Conservation (phyloP, 92 coral and sea anemone genomes). For the Bergia puertoricense region DNA sequence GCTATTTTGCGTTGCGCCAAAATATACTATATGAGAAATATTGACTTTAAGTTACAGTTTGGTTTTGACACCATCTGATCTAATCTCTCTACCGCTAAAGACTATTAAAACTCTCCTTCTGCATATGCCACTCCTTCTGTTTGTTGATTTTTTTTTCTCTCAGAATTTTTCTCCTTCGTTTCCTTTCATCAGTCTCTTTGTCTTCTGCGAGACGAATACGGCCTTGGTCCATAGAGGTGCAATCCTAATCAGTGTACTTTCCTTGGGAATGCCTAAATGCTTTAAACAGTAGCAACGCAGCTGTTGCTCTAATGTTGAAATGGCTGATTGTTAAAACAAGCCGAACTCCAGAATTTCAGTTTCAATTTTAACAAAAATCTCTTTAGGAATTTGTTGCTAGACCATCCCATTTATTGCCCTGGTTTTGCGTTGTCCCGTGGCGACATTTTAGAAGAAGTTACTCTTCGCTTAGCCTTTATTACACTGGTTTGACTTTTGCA, state of each 20-base stretch:
- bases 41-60: too few species aligned
- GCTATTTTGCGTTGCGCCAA: too few species aligned
- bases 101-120: background rate
- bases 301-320: constrained; percentile 48
- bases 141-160: constrained; percentile 14
- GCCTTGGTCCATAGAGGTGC: too few species aligned
- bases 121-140: constrained; percentile 2
- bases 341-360: constrained; percentile 40
- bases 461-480: constrained; percentile 42
- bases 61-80: too few species aligned
- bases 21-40: too few species aligned
- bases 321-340: constrained; percentile 49
- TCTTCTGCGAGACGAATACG: too few species aligned
- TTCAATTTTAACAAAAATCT: constrained; percentile 47
- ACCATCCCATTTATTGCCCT: constrained; percentile 49
- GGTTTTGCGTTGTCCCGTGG: constrained; percentile 57
- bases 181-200: too few species aligned
- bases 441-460: constrained; percentile 45
- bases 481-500: constrained; percentile 40
- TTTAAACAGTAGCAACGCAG: constrained; percentile 17
- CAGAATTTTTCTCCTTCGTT: background rate
- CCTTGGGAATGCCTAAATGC: background rate
- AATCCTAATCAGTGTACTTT: too few species aligned
- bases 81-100: background rate
- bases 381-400: constrained; percentile 43